Base-by-base conservation (phyloP, 2,888 invertebrate genomes). In the Pherbina coryleti region DNA sequence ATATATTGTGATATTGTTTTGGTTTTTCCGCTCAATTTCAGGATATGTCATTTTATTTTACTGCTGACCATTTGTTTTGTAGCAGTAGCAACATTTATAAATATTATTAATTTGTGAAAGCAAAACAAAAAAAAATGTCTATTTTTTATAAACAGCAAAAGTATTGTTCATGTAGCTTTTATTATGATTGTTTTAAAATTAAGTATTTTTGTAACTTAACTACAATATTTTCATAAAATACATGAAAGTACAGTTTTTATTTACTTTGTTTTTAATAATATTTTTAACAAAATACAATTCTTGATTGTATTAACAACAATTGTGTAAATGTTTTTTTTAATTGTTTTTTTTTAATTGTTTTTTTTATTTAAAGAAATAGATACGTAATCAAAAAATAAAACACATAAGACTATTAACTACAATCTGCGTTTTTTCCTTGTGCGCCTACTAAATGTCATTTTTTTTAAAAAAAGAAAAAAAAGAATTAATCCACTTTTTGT, bases 401-500 rank as follows among this genome's bases (percentile, higher is more conserved):
- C 44, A 44, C 14, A 44, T 44, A 44, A 44, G 3, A 44, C 44
- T 44, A 44, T 44, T 3, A 44, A 44, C 44, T 49, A 28, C 9
- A 55, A 51, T 53, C 44, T 7, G 53, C 79, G 64, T 78, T 67
- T 74, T 75, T 78, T 73, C n/a, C n/a, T 76, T 82, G 78, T 79
- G 81, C 77, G 77, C 78, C 53, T n/a, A 37, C 17, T 17, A 37
- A 31, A 74, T 79, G 14, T 78, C 79, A 75, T 73, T 71, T 37
- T 60, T 55, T 71, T 55, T n/a, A 8, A 9, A 77, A 74, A 74
- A 76, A 77, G 71, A 80, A 81, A 80, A 78, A 80, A 80, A 78
- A 81, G n/a, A 78, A 79, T 74, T 80, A 80, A 80, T 81, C 78
- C 81, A 80, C 76, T 79, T 80, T 80, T 77, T 76, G 28, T 60